phyloP scores from a whole-genome alignment of 2,888 invertebrate species.

The Epinotia ramella region DNA sequence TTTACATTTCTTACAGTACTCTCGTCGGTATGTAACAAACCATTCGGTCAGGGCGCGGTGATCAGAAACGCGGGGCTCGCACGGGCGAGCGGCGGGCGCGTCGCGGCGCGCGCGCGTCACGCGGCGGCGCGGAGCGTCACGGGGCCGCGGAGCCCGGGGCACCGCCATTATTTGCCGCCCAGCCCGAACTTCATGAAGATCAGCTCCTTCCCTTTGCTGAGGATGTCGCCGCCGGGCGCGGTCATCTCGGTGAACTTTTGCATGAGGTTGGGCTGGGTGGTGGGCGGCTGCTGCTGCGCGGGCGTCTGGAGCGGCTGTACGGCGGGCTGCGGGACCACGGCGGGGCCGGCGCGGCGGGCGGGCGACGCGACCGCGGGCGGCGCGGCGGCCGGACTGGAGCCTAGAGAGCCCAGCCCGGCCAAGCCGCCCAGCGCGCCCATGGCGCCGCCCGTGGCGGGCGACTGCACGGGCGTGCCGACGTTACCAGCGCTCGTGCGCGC shows the following conservation, averaged over 20 bases:
- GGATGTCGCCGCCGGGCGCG: constrained; percentile 94
- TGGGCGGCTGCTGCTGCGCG: constrained; percentile 70
- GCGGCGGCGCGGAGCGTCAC: constrained; percentile 45
- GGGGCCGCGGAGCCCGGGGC: constrained; percentile 64
- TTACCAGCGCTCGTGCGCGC: constrained; percentile 88
- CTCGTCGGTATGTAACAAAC: constrained; percentile 63
- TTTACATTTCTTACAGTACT: constrained; percentile 73
- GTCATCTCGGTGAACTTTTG: constrained; percentile 96
- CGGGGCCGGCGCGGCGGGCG: constrained; percentile 79
- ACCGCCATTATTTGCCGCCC: constrained; percentile 88
- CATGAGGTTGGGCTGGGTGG: constrained; percentile 90
- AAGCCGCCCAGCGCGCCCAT: constrained; percentile 44
- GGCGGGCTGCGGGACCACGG: constrained; percentile 79
- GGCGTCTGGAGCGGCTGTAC: constrained; percentile 65
- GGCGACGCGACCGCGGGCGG: constrained; percentile 62
- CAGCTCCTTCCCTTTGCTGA: constrained; percentile 96
- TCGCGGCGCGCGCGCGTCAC: constrained; percentile 46
- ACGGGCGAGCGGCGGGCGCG: constrained; percentile 46
- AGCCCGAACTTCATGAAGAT: constrained; percentile 97
- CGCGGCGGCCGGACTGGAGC: constrained; percentile 35
- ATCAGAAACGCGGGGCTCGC: constrained; percentile 61
- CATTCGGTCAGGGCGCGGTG: constrained; percentile 63
- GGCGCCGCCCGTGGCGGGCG: constrained; percentile 60
- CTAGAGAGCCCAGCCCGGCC: constrained; percentile 50
- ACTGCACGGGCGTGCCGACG: constrained; percentile 78